A percentile compares a stretch with the other conserved stretches of the same genome.
These are phyloP conservation scores for Trichomycterus rosablanca DNA, from an alignment of 2,113 vertebrate species.

Conservation along the genomic window DNA sequence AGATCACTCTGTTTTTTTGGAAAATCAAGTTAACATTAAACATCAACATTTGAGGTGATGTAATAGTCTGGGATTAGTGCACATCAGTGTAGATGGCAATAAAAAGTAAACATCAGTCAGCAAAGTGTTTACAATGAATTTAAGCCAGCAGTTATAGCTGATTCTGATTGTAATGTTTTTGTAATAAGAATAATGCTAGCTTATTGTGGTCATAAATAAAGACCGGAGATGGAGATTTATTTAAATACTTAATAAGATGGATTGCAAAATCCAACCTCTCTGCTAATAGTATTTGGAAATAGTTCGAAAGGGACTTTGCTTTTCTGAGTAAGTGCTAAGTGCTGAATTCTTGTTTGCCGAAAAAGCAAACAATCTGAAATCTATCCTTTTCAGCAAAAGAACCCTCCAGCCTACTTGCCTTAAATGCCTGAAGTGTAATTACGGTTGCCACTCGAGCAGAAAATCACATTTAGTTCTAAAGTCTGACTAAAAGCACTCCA, in stretches of 20 bases:
- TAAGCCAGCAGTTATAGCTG: neutral
- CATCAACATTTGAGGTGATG: neutral
- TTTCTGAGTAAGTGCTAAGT: too few relatives aligned
- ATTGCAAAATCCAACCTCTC: neutral
- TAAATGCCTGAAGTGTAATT: conserved; percentile 18
- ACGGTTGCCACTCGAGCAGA: neutral
- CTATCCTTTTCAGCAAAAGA: conserved; percentile 21
- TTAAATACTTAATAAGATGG: neutral
- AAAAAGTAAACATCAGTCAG: conserved; percentile 5
- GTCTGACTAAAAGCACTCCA: too few relatives aligned
- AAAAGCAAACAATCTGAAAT: conserved; percentile 9
- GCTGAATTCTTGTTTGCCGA: conserved; percentile 16
- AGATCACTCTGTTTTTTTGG: neutral
- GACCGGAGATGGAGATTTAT: neutral
- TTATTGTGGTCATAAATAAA: neutral
- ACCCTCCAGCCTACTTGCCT: conserved; percentile 11
- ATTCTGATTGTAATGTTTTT: neutral
- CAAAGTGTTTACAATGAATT: neutral
- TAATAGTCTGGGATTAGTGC: neutral
- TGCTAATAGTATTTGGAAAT: neutral
- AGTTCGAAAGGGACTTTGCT: conserved; percentile 17
- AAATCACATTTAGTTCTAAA: neutral
- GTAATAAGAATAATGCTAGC: neutral
- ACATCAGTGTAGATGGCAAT: conserved; percentile 10
- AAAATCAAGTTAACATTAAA: conserved; percentile 10